Base-by-base conservation (phyloP, 2,888 invertebrate genomes). In the Campopleginae sp. region DNA sequence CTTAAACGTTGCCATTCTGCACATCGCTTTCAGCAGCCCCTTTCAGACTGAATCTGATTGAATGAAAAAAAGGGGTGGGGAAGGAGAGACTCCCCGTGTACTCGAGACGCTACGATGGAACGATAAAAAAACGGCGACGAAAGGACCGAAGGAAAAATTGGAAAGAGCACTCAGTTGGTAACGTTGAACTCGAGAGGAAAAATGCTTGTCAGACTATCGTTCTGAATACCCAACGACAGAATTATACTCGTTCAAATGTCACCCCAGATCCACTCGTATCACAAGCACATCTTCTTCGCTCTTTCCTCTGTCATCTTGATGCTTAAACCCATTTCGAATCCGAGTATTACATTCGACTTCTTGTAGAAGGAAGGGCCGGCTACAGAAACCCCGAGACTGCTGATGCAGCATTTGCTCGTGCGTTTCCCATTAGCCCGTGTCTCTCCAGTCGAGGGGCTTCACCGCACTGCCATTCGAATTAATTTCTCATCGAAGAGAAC, bases 301-400 rank as follows among this genome's bases (percentile, higher is more conserved):
- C 17, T 23, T 42, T 23, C 44, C n/a, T 61, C 58, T 61, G 42
- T 42, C 54, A 68, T 66, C 77, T 51, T 63, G 33, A 75, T 75
- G 27, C 75, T 23, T 77, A 77, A 77, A 54, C 77, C 51, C 51
- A 54, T 77, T 51, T 65, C 42, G 14, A 12, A 51, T 76, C 10
- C 42, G 74, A 38, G 61, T 61, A 54, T 77, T 33, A 54, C 38
- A 51, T 19, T 51, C 31, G 54, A 68, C 65, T 44, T 68, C 42
- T 68, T 42, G 46, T 58, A 58, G 23, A 14, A 58, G 23, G 54
- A 58, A 27, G 54, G 27, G 27, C 4, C 31, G 33, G 54, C 70
- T 54, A 46, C 61, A 70, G 79, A 79, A 79, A 71, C 70, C 79
- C 71, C 23, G 33, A 46, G 44, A 79, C 46, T 71, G 70, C 70